Evolutionary conservation across 2,888 invertebrate species (phyloP), one percentile per base, ranked within the genome.

Genomic region (Netelia virgata): DNA sequence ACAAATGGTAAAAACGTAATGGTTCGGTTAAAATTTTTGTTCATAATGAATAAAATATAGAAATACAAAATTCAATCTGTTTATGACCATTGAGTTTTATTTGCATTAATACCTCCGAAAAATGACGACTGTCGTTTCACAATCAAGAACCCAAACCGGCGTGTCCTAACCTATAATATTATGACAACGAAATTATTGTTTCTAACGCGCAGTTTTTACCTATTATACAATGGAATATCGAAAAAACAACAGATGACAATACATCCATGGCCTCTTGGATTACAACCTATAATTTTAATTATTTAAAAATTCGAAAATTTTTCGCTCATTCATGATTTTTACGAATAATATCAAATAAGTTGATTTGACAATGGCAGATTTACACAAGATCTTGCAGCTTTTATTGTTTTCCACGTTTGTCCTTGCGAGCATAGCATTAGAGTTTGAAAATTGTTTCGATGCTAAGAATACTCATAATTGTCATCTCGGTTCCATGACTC

Each of bases 401-500:
- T 23, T 72, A 43, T 82, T 78, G 9, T 66, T 64, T 1, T 9
- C 53, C 2, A 10, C 10, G 8, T 8, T 61, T 1, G 14, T 66
- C 36, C 3, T 11, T 20, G 20, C 16, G 14, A 74, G 16, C 20
- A 16, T 59, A 9, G 68, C 53, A 9, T 9, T 20, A 0, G 70
- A 36, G 66, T 64, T 20, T 14, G 5, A 41, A 3, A 50, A 85
- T 73, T 86, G 86, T 80, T 79, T 85, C 41, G 70, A 59, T 18
- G 36, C 61, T 1, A 43, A 70, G 1, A 70, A 83, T 0, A 16
- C 11, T 69, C 73, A 91, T 91, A 50, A 95, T 86, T 90, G 92
- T 68, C 94, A 95, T 92, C 94, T 97, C 77, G 95, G 95, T 43
- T 95, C 96, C 6, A 96, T 96, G 91, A 96, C 97, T 9, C 96